Evolutionary conservation across 1,140 invertebrate genomes (phyloP), one percentile per base, ranked within the genome.

Genomic region (Hypsibius dujardini): DNA sequence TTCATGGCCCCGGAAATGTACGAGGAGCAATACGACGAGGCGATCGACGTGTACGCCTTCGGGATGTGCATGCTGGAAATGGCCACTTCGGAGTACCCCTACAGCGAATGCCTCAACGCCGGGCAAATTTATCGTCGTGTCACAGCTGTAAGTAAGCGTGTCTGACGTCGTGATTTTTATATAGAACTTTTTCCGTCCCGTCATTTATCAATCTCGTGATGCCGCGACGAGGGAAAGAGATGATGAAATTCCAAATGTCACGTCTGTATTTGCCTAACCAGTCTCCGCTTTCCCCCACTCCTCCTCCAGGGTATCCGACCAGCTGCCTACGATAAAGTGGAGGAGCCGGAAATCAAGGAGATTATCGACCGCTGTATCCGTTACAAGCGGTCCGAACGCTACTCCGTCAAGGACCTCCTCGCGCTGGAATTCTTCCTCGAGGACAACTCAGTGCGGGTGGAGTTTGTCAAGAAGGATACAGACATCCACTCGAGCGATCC

Each of bases 41-140:
- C 88, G 70, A 95, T 99, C 40, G 96, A 99, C 80, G 93, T 99
- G 50, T 99, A 98, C 82, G 95, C 95, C 1, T 98, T 98, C 83
- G 96, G 96, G 46, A 98, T 99, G 95, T 99, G 96, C 81, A 96
- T 99, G 91, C 84, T 99, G 75, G 96, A 99, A 83, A 98, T 99
- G 95, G 94, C 95, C 59, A 98, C 96, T n/a, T 93, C 92, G 47
- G 95, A 98, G 82, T 99, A 99, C 85, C 96, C 96, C 1, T 99
- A 99, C 82, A 89, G 90, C 71, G 96, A 99, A 81, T 99, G 96
- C 80, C 89, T 87, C 72, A 94, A 93, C 62, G 94, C 96, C 70
- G 95, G 94, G 70, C 95, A 98, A 82, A 98, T 99, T 76, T 98
- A 98, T 81, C 93, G 95, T 81, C 95, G 96, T 84, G 95, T 98